A percentile compares a stretch with the other conserved stretches of the same genome.
Conservation (phyloP, 2,888 invertebrate species). For the Andrena chrysosceles region DNA sequence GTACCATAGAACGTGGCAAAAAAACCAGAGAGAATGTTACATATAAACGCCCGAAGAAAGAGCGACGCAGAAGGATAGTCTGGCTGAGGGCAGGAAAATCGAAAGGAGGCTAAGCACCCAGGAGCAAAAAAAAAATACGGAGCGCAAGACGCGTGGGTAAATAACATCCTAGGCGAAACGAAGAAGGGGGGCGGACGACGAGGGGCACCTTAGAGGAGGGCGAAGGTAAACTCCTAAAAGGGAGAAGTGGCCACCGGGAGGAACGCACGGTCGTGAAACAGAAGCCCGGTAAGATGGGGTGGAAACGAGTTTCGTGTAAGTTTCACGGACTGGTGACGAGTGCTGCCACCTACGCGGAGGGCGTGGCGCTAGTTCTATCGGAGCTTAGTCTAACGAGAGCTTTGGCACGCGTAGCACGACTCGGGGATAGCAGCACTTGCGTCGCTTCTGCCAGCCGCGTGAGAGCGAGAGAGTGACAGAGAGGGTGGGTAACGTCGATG, state of each 20-base stretch:
- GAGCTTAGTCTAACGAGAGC: constrained; percentile 79
- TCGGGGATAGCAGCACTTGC: constrained; percentile 51
- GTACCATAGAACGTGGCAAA: background rate
- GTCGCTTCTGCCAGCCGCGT: constrained; percentile 47
- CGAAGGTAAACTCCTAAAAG: constrained; percentile 40
- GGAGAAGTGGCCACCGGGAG: constrained; percentile 21
- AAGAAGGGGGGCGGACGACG: constrained; percentile 10
- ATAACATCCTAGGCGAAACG: constrained; percentile 15
- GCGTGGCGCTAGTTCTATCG: constrained; percentile 81
- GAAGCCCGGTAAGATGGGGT: background rate
- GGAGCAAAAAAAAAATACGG: background rate
- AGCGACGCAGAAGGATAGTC: background rate
- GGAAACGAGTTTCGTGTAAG: constrained; percentile 24
- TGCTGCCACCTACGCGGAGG: constrained; percentile 79
- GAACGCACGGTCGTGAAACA: constrained; percentile 1
- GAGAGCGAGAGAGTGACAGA: constrained; percentile 42
- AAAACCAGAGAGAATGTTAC: background rate
- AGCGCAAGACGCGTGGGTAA: constrained; percentile 22
- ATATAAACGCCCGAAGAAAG: background rate
- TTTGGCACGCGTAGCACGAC: constrained; percentile 76
- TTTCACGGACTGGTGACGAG: constrained; percentile 54
- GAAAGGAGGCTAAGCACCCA: background rate
- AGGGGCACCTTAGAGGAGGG: constrained; percentile 15
- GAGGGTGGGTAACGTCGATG: background rate
- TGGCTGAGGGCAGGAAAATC: background rate